Percentiles rank a stretch among this genome's conserved stretches.
Evolutionary conservation across 2,797 vertebrate species (phyloP).

Genomic region (Cephalopachus bancanus): DNA sequence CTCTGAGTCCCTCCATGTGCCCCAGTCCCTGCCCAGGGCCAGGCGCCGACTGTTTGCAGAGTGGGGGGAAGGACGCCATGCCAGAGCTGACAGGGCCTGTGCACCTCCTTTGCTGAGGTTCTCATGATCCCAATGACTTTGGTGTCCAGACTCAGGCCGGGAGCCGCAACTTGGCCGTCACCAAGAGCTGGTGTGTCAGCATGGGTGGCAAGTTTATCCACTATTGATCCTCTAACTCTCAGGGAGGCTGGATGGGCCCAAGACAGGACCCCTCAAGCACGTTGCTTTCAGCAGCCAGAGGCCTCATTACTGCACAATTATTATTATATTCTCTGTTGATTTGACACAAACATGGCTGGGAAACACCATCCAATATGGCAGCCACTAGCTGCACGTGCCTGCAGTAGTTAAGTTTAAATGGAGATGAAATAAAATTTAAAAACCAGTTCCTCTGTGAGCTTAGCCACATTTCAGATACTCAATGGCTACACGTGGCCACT

Average conservation of each 20-base stretch:
- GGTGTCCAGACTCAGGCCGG: not conserved
- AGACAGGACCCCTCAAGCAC: not conserved
- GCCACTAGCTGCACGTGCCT: not conserved
- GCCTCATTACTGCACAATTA: not conserved
- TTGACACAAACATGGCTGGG: not conserved
- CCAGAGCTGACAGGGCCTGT: not conserved
- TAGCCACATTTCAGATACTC: not conserved
- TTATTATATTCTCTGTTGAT: not conserved
- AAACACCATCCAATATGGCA: not conserved
- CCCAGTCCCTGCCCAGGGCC: not conserved
- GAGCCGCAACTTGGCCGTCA: not conserved
- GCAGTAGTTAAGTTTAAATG: not conserved
- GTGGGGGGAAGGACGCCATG: rapidly evolving
- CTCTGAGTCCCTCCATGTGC: not conserved
- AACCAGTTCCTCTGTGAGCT: not conserved
- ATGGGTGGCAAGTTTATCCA: not conserved
- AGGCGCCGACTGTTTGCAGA: no score
- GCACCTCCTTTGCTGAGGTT: not conserved
- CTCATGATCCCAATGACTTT: not conserved
- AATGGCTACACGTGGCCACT: rapidly evolving
- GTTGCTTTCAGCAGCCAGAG: not conserved
- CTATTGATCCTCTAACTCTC: not conserved
- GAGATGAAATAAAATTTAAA: not conserved
- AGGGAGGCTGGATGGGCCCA: not conserved
- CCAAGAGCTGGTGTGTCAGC: not conserved